phyloP scores from a whole-genome alignment of 2,797 vertebrate species.

The Acrossocheilus wenchowensis region DNA sequence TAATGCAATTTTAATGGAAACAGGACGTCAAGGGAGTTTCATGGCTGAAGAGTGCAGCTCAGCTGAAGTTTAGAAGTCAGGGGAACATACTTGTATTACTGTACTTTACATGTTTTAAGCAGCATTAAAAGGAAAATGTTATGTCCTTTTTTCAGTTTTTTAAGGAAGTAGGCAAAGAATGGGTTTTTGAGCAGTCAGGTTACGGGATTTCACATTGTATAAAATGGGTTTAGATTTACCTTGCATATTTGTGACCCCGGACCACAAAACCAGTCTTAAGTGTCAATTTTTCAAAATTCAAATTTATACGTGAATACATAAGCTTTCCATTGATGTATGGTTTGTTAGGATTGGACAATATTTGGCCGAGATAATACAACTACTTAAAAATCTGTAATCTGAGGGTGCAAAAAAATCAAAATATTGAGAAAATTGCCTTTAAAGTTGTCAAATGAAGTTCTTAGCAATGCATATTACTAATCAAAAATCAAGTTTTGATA shows the following conservation, averaged over 20 bases:
- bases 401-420: no score
- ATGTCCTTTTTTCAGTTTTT: background rate
- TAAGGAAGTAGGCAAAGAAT: background rate
- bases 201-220: background rate
- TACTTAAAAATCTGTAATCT: no score
- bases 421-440: no score
- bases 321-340: no score
- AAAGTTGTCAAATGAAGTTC: no score
- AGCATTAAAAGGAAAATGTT: background rate
- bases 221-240: background rate
- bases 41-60: constrained; percentile 67
- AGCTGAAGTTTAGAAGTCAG: constrained; percentile 4
- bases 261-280: no score
- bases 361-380: no score
- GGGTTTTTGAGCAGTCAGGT: background rate
- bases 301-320: no score
- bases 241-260: background rate
- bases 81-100: constrained; percentile 12
- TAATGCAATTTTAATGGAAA: constrained; percentile 82
- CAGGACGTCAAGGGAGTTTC: constrained; percentile 69
- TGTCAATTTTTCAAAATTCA: no score
- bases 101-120: constrained; percentile 9
- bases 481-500: no score
- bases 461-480: no score
- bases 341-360: no score